A percentile compares a stretch with the other conserved stretches of the same genome.
Evolutionary conservation across 2,888 invertebrate species (phyloP).

Genomic region (Vandiemenella viatica): DNA sequence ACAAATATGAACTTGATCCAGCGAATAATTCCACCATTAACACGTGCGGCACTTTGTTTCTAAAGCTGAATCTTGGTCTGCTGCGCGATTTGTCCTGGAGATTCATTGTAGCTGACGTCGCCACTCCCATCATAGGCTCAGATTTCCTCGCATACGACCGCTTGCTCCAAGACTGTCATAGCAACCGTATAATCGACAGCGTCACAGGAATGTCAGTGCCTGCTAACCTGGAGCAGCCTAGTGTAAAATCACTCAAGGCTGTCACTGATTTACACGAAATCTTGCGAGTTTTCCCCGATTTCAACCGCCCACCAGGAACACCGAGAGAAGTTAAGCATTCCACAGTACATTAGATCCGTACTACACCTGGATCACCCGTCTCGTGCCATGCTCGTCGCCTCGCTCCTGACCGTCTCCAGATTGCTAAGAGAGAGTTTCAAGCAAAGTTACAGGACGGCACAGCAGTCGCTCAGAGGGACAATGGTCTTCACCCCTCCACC

Average conservation of each 20-base stretch:
- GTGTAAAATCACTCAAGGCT: not conserved
- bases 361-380: slow-evolving; percentile 21
- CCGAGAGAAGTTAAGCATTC: not conserved
- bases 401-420: slow-evolving; percentile 19
- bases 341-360: not conserved
- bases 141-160: no score
- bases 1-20: not conserved
- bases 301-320: not conserved
- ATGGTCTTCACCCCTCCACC: slow-evolving; percentile 23
- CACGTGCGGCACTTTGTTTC: not conserved
- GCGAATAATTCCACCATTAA: not conserved
- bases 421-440: slow-evolving; percentile 21
- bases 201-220: no score
- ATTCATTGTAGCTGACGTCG: not conserved
- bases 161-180: no score
- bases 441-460: slow-evolving; percentile 21
- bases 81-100: no score
- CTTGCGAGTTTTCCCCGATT: not conserved
- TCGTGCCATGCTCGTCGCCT: slow-evolving; percentile 20
- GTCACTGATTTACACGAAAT: slow-evolving; percentile 10
- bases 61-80: not conserved
- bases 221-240: no score
- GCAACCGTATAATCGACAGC: no score
- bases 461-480: slow-evolving; percentile 20
- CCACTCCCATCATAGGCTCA: not conserved